Evolutionary conservation across 2,113 vertebrate species (phyloP), one percentile per base, ranked within the genome.

Genomic region (Varanus salvator): DNA sequence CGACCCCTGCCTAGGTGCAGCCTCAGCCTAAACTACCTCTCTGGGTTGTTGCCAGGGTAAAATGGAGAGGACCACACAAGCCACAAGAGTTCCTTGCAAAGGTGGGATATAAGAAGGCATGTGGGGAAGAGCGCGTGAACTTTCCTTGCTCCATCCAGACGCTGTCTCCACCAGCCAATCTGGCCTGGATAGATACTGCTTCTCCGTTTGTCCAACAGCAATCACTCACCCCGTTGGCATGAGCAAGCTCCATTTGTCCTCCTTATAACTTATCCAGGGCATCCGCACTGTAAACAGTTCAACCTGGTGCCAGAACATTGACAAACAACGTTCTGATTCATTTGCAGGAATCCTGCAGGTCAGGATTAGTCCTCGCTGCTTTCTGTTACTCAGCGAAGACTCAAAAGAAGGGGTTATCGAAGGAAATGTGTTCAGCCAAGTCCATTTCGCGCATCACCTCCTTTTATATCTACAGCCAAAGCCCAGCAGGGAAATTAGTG

Each of bases 371-470:
- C 31, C 48, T 2, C 6, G 5, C 38, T 25, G 31, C 9, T 11
- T 64, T 31, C 11, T 31, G 8, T 69, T 34, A 3, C 83, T 3
- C 15, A 7, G 66, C 44, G 50, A 52, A 52, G 4, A 11, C 83
- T 52, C 21, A 8, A 8, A n/a, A 9, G 66, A 71, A 31, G 66
- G 66, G 21, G 1, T 82, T 87, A 71, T 0, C 29, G 68, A 0
- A 57, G 76, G 60, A 83, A 74, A 27, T 75, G 15, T 71, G 23
- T 81, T 91, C 84, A 90, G 74, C 74, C 69, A 54, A 69, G 88
- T 85, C 80, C 7, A 60, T 93, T 94, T 94, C 81, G 85, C 52
- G 57, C 80, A 80, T 90, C 90, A 17, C 68, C 2, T 92, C 83
- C 17, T 76, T 89, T 89, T 76, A 88, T 89, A 89, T 80, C 68